Evolutionary conservation across 2,113 vertebrate genomes (phyloP), one percentile per base, ranked within the genome.

Genomic region (Alethe castanea): DNA sequence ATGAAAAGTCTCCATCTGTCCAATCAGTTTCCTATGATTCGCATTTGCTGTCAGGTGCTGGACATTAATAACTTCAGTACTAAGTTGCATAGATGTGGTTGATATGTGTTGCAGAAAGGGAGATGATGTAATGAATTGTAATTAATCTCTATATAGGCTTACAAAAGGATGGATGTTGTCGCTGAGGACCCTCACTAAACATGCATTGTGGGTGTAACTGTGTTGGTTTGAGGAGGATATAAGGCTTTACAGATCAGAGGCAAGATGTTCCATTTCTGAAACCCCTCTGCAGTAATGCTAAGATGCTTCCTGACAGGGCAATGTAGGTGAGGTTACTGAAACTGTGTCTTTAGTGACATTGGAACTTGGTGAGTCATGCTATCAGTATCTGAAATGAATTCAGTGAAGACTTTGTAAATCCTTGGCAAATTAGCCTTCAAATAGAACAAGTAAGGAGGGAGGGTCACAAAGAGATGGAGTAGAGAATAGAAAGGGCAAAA

Each of bases 41-140:
- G n/a, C 14, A 28, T 82, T 79, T 92, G 17, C 47, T 81, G 11
- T 57, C 31, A 74, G 42, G 26, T 87, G 52, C 74, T 78, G n/a
- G 54, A 78, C 19, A n/a, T 36, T 3, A 50, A 3, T 53, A 33
- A 59, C 52, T 65, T 48, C 44, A 62, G 31, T n/a, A 17, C 9
- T 60, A 38, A 64, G 5, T 44, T 60, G 19, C 6, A 28, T 56
- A 19, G 5, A 38, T 0, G 0, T 3, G 5, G 20, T 35, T 89
- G n/a, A 22, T 62, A 23, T 3, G 1, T 16, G 2, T 57, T 66
- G n/a, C 31, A 42, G 29, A 81, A 73, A 66, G 18, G 31, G 24
- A 81, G 19, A 9, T 28, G 8, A 44, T n/a, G 52, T 24, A 36
- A 73, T 60, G 53, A 56, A 5, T 7, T 48, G 7, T 20, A 56